Evolutionary conservation across 2,113 vertebrate species (phyloP).

Genomic region (Patagioenas fasciata): DNA sequence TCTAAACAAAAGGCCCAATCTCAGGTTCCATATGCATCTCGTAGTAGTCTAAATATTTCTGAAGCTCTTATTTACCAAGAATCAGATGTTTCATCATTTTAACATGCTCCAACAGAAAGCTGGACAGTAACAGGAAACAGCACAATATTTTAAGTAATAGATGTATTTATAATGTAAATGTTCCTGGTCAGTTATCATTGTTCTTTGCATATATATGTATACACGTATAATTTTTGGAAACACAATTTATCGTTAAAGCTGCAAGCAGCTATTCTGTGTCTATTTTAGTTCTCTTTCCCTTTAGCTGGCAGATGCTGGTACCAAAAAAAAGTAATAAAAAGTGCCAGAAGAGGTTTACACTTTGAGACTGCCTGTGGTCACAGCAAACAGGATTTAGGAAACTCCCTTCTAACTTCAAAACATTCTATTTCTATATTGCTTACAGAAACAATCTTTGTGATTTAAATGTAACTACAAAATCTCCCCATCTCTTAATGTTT

Average conservation of each 20-base stretch:
- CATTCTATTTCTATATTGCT: neutral
- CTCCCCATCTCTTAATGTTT: neutral
- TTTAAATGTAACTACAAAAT: neutral
- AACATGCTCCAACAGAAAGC: neutral
- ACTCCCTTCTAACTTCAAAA: neutral
- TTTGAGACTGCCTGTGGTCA: neutral
- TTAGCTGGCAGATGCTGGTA: neutral
- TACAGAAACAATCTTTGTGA: neutral
- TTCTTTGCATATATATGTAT: neutral
- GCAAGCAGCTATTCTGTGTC: neutral
- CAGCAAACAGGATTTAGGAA: neutral
- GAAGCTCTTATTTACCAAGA: neutral
- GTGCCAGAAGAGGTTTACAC: neutral
- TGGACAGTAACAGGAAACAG: neutral
- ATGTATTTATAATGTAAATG: neutral
- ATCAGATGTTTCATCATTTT: neutral
- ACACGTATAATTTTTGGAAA: neutral
- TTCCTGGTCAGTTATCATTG: neutral
- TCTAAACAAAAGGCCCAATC: neutral
- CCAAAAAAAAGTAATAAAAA: neutral
- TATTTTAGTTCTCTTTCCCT: neutral
- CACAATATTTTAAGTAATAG: neutral
- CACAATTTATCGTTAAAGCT: neutral
- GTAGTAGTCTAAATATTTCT: neutral
- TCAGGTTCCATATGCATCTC: neutral